Evolutionary conservation across 2,797 vertebrate species (phyloP).

Genomic region (Xiphorhynchus erythropygius): DNA sequence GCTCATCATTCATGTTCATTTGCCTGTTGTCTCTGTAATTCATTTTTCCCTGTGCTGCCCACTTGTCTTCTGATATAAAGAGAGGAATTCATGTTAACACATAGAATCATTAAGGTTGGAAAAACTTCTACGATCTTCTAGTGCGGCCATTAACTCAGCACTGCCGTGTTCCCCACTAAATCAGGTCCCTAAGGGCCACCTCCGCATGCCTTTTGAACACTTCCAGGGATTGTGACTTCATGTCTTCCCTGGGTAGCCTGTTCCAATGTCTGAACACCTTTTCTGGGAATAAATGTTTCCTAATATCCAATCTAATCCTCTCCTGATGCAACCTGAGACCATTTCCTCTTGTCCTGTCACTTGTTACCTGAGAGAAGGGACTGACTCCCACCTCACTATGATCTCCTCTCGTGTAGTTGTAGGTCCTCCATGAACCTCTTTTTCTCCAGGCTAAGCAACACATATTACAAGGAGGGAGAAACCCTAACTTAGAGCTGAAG

Average conservation of each 20-base stretch:
- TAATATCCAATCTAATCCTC: background rate
- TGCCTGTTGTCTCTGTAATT: background rate
- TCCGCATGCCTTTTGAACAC: background rate
- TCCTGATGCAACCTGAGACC: background rate
- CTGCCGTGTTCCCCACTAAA: background rate
- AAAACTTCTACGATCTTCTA: background rate
- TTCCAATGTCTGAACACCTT: background rate
- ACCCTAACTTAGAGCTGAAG: background rate
- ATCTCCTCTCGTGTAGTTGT: background rate
- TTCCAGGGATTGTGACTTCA: background rate
- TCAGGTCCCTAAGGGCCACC: background rate
- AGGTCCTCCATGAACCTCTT: no score
- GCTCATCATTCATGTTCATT: background rate
- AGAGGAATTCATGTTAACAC: background rate
- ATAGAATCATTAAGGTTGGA: background rate
- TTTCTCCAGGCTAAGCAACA: background rate
- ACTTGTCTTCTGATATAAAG: background rate
- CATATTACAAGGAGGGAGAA: background rate
- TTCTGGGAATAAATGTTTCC: background rate
- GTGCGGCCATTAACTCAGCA: background rate
- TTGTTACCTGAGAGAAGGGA: background rate
- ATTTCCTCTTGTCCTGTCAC: background rate
- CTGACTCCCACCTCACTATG: background rate
- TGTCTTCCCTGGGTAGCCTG: background rate
- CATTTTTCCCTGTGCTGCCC: background rate